phyloP scores from a whole-genome alignment of 2,113 vertebrate species.

The Acrocephalus kingi region DNA sequence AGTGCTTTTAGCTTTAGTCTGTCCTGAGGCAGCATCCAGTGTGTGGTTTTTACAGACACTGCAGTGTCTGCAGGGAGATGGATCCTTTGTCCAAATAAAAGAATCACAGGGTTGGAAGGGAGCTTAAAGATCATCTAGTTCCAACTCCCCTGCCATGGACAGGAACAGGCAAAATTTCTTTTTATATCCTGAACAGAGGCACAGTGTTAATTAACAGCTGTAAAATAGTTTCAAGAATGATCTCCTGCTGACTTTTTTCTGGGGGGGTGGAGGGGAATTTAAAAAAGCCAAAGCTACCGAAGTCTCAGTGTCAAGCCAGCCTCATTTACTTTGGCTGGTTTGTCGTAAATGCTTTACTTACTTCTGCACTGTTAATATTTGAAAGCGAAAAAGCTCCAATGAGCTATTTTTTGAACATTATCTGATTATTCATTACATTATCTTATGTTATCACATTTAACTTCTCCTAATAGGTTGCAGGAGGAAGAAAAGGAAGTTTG shows the following conservation, averaged over 20 bases:
- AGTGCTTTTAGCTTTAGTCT: neutral
- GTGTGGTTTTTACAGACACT: neutral
- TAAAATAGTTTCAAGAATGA: neutral
- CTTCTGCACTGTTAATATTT: neutral
- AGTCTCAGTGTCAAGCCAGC: neutral
- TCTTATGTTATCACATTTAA: neutral
- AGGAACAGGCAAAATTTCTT: neutral
- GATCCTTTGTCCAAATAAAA: neutral
- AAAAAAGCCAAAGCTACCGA: neutral
- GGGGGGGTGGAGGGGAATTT: fast-evolving
- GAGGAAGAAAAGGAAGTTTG: neutral
- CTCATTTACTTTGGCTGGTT: neutral
- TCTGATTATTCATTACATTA: neutral
- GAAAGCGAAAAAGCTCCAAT: neutral
- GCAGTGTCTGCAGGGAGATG: neutral
- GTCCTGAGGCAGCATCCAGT: neutral
- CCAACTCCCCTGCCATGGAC: neutral
- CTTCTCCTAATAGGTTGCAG: neutral
- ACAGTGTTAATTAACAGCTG: neutral
- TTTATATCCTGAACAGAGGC: neutral
- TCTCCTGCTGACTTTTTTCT: neutral
- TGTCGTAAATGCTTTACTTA: neutral
- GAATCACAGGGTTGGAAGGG: neutral
- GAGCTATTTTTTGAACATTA: neutral
- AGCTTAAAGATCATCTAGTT: neutral